Percentiles rank a stretch among this genome's conserved stretches.
phyloP scores from a whole-genome alignment of 1,140 invertebrate species.

The Drosophila albomicans region DNA sequence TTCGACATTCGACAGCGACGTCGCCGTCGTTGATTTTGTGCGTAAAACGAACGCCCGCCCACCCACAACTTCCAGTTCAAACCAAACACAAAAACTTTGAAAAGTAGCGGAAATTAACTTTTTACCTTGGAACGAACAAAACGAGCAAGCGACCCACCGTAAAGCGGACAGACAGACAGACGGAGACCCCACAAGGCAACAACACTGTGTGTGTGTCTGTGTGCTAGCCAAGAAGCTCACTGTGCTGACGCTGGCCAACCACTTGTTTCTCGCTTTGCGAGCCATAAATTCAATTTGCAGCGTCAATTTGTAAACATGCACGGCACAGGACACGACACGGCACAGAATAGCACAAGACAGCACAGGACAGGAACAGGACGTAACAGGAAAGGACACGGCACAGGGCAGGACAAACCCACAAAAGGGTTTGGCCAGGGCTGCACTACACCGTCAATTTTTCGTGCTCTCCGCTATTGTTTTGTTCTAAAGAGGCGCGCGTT shows the following conservation, averaged over 20 bases:
- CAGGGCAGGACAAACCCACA: conserved; percentile 46
- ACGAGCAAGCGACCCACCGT: background rate
- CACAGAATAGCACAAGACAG: conserved; percentile 4
- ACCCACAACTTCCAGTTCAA: conserved; percentile 60
- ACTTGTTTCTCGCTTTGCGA: conserved; percentile 62
- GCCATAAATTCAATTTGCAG: conserved; percentile 72
- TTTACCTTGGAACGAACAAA: conserved; percentile 54
- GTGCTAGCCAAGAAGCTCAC: conserved; percentile 3
- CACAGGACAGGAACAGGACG: conserved; percentile 8
- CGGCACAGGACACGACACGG: conserved; percentile 20
- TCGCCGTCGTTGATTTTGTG: conserved; percentile 23
- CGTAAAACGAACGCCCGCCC: conserved; percentile 50
- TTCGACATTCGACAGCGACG: background rate
- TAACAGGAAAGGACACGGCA: background rate
- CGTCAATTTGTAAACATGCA: conserved; percentile 75
- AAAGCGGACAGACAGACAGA: background rate
- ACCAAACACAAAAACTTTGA: conserved; percentile 56
- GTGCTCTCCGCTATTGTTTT: conserved; percentile 38
- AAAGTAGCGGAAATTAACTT: conserved; percentile 72
- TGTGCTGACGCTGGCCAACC: conserved; percentile 49
- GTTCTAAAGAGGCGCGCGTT: conserved; percentile 44
- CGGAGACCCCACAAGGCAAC: conserved; percentile 8
- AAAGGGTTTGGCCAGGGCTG: conserved; percentile 76
- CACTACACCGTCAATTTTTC: conserved; percentile 33
- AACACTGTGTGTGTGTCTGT: background rate